Evolutionary conservation across 2,797 vertebrate species (phyloP).

Genomic region (Ctenopoma kingsleyae): DNA sequence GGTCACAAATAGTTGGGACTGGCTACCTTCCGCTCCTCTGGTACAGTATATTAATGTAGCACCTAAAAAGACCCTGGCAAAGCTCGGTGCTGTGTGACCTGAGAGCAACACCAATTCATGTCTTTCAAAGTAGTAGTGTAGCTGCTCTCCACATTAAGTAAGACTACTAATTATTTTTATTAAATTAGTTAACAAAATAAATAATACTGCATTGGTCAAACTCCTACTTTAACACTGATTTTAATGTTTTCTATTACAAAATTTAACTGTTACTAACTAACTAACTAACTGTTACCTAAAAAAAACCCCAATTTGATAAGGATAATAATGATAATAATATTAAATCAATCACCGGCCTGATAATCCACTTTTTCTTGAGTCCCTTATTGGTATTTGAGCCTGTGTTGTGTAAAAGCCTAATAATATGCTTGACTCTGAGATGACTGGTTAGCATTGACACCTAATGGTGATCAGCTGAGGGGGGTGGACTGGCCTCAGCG

Average conservation of each 20-base stretch:
- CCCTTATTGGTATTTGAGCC: constrained; percentile 2
- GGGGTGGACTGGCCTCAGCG: constrained; percentile 39
- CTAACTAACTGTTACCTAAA: no score
- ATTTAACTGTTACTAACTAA: no score
- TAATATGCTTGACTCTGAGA: constrained; percentile 25
- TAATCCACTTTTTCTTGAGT: background rate
- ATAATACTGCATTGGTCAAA: no score
- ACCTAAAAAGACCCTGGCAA: constrained; percentile 31
- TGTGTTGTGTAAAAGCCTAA: constrained; percentile 21
- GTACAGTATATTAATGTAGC: constrained; percentile 4
- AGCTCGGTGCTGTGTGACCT: constrained; percentile 9
- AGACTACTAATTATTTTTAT: no score
- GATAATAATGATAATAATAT: no score
- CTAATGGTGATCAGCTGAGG: constrained; percentile 55
- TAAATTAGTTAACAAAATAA: no score
- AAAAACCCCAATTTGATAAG: no score
- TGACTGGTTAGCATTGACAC: constrained; percentile 26
- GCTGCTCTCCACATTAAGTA: background rate
- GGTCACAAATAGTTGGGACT: constrained; percentile 6
- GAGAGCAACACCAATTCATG: background rate
- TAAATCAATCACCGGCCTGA: constrained; percentile 6
- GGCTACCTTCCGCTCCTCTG: constrained; percentile 1
- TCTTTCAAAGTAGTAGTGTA: no score
- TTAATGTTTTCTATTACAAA: no score
- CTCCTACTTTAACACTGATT: no score